These are phyloP conservation scores for Pseudomyrmex pallidus DNA, from an alignment of 1,140 invertebrate species.

Conservation along the genomic window DNA sequence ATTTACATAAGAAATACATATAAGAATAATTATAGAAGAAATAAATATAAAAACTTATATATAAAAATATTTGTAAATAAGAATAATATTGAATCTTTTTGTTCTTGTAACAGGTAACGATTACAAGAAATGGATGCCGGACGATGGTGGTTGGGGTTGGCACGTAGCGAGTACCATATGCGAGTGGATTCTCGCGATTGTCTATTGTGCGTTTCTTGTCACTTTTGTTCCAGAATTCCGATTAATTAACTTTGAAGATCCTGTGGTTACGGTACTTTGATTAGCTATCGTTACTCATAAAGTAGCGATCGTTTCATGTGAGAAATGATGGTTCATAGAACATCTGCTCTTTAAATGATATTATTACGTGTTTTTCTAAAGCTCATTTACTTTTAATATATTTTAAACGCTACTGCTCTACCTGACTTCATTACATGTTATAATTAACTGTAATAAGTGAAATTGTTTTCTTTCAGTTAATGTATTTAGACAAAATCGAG, in stretches of 20 bases:
- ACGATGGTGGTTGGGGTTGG: constrained; percentile 87
- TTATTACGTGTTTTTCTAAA: constrained; percentile 4
- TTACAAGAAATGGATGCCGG: constrained; percentile 86
- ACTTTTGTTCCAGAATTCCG: constrained; percentile 86
- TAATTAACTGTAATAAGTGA: not conserved
- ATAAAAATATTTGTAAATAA: not conserved
- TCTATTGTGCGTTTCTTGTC: constrained; percentile 86
- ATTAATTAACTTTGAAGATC: constrained; percentile 81
- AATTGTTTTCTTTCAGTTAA: constrained; percentile 62
- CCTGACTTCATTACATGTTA: not conserved
- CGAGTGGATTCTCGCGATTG: constrained; percentile 86
- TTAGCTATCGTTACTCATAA: not conserved
- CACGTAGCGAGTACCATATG: constrained; percentile 88
- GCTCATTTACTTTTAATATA: no score
- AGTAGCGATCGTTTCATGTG: not conserved
- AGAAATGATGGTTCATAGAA: constrained; percentile 15
- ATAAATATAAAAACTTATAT: no score
- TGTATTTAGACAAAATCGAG: constrained; percentile 66
- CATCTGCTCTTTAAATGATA: not conserved
- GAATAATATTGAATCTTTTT: not conserved
- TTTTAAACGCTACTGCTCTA: no score
- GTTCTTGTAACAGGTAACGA: constrained; percentile 72
- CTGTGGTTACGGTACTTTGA: constrained; percentile 72
- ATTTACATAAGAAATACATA: no score
- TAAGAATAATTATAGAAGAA: no score